Conservation (phyloP, 2,888 invertebrate genomes). For the Coenonympha arcania region DNA sequence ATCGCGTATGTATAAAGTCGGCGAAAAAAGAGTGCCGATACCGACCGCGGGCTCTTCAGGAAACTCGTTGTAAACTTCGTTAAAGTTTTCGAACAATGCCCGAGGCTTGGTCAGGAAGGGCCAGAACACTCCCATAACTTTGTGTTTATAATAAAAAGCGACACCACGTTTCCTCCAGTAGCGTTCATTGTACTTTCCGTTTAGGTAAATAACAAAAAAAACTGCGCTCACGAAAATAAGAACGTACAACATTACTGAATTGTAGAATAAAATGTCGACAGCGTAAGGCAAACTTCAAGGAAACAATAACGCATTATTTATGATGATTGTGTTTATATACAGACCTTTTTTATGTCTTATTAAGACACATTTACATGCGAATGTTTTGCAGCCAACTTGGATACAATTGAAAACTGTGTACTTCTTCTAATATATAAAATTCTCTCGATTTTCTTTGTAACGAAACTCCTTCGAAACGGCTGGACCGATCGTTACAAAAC, state of each 20-base stretch:
- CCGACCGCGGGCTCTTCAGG: constrained; percentile 44
- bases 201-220: constrained; percentile 30
- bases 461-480: no score
- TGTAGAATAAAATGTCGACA: constrained; percentile 4
- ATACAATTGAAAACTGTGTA: no score
- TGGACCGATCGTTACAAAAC: no score
- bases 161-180: constrained; percentile 53
- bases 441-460: no score
- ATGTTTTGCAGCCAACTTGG: no score
- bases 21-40: constrained; percentile 33
- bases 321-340: not conserved
- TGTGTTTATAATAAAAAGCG: constrained; percentile 36
- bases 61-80: constrained; percentile 41
- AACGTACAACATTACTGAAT: constrained; percentile 29
- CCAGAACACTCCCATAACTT: constrained; percentile 40
- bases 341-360: no score
- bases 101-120: constrained; percentile 34
- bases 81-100: constrained; percentile 40
- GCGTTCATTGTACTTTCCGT: constrained; percentile 37
- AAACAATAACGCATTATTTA: not conserved
- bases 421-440: no score
- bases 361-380: no score
- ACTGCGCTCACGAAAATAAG: constrained; percentile 27
- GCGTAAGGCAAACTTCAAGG: not conserved
- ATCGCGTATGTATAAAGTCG: constrained; percentile 32